A percentile compares a stretch with the other conserved stretches of the same genome.
Conservation (phyloP, 2,888 invertebrate species). For the Hydriomena furcata region DNA sequence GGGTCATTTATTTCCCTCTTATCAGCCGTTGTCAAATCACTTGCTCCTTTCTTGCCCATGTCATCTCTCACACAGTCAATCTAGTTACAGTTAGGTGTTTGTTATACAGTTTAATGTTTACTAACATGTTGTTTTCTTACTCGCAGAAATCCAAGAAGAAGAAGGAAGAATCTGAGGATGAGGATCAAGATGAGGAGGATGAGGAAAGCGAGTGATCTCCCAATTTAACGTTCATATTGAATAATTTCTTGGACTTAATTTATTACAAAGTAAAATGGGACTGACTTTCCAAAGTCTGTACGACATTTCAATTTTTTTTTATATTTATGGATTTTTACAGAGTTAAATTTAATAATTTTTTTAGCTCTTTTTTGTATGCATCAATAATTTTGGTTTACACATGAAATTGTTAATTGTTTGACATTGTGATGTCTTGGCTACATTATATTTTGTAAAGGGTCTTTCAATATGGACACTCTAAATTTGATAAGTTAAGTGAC, state of each 20-base stretch:
- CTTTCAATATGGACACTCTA: no score
- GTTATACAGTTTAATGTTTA: background rate
- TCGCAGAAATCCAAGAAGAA: slow-evolving; percentile 80
- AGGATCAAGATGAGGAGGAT: slow-evolving; percentile 85
- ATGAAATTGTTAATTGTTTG: slow-evolving; percentile 66
- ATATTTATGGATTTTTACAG: slow-evolving; percentile 34
- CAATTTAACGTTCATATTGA: slow-evolving; percentile 77
- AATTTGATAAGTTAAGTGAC: no score
- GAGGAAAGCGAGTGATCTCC: slow-evolving; percentile 87
- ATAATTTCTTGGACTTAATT: slow-evolving; percentile 83
- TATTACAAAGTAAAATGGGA: slow-evolving; percentile 81
- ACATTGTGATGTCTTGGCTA: slow-evolving; percentile 53
- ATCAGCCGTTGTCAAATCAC: no score
- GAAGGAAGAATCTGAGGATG: slow-evolving; percentile 86
- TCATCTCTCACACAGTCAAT: no score
- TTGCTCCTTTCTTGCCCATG: no score
- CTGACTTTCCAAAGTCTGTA: slow-evolving; percentile 81
- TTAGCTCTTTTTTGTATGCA: slow-evolving; percentile 45
- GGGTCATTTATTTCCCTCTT: no score
- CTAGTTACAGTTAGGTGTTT: no score
- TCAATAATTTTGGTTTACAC: slow-evolving; percentile 55
- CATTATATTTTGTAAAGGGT: slow-evolving; percentile 57
- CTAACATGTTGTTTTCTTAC: slow-evolving; percentile 4
- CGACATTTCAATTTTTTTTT: slow-evolving; percentile 46
- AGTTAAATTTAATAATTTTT: slow-evolving; percentile 38